Evolutionary conservation across 2,888 invertebrate genomes (phyloP).

Genomic region (Cataglyphis altisquamis): DNA sequence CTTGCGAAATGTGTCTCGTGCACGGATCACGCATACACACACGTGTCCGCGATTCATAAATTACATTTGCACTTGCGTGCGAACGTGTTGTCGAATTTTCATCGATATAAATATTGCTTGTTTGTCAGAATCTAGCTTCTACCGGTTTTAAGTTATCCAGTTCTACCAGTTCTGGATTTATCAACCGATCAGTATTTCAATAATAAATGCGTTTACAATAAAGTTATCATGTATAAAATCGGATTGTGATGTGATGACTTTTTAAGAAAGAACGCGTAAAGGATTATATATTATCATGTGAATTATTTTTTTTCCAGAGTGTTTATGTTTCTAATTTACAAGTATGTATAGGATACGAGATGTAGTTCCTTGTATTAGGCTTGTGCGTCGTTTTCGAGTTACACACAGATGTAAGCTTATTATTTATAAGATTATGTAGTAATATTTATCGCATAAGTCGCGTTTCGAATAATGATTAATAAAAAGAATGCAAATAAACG

Average conservation of each 20-base stretch:
- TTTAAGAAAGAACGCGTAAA: background rate
- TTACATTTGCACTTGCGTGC: background rate
- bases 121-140: background rate
- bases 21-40: background rate
- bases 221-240: background rate
- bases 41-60: background rate
- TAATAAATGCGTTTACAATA: background rate
- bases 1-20: conserved; percentile 56
- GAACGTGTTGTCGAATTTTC: background rate
- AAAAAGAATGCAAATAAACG: background rate
- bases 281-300: background rate
- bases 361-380: conserved; percentile 52
- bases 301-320: background rate
- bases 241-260: background rate
- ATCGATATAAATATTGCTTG: background rate
- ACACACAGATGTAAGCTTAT: conserved; percentile 21
- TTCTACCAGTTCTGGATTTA: background rate
- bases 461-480: background rate
- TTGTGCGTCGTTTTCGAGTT: conserved; percentile 36
- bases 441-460: conserved; percentile 1
- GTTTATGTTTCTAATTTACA: conserved; percentile 11
- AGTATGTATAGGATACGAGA: background rate
- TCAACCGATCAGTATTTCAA: conserved; percentile 22
- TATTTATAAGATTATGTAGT: conserved; percentile 36
- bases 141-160: background rate